Evolutionary conservation across 1,140 invertebrate genomes (phyloP), one percentile per base, ranked within the genome.

Genomic region (Cyclargus thomasi): DNA sequence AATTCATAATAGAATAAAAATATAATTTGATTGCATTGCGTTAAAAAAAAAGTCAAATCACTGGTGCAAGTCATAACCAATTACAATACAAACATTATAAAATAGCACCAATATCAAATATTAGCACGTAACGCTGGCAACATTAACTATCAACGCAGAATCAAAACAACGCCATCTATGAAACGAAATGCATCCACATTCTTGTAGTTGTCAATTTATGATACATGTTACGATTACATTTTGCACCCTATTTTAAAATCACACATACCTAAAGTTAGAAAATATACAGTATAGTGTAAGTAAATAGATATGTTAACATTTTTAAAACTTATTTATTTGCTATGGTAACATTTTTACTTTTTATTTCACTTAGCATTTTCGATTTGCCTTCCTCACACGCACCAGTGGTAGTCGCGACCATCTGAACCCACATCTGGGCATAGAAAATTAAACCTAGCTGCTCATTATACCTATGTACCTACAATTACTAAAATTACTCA

Each of bases 31-130:
- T 75, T 71, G 71, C 71, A 72, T 78, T 73, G 68, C 29, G 62
- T 62, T 68, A 73, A 70, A 67, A 53, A 53, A 67, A 71, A 71
- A 67, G 74, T 81, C 77, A 83, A 83, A 83, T 84, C 80, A 72
- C 77, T 76, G 75, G 76, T 80, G 81, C 77, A 71, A 65, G 74
- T 64, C 72, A 66, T 29, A 79, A 81, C 69, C 70, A 67, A 78
- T 78, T 63, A 67, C 64, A 70, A 79, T 81, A 83, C 67, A 83
- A 75, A 77, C 73, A 74, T 74, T 72, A 74, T 70, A 83, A 83
- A 89, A 86, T 89, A 89, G 86, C 85, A 89, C 85, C 86, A 89
- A 89, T 85, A 82, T 78, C 80, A 78, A 83, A 85, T 82, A 85
- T 85, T 73, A 85, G 82, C 78, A 84, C 78, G 72, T 81, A 69